Conservation (phyloP, 2,888 invertebrate genomes). For the Odontothrips loti region DNA sequence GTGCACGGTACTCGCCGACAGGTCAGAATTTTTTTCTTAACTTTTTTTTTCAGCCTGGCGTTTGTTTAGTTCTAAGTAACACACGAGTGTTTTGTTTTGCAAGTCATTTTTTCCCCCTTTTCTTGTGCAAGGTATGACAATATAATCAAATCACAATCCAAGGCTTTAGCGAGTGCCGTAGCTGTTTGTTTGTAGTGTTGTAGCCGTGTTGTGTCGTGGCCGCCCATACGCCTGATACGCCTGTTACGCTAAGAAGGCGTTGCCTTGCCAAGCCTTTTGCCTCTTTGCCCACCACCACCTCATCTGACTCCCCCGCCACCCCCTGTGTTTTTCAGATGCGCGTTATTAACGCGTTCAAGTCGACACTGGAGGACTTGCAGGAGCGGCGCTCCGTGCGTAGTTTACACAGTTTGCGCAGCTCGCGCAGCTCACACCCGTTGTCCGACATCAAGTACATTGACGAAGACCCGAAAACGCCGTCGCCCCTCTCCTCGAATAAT, state of each 20-base stretch:
- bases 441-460: slow-evolving; percentile 82
- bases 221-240: slow-evolving; percentile 19
- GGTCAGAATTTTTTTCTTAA: slow-evolving; percentile 25
- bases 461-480: slow-evolving; percentile 58
- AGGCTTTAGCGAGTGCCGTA: slow-evolving; percentile 21
- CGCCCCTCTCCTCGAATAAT: slow-evolving; percentile 44
- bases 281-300: slow-evolving; percentile 12
- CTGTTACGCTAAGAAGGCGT: slow-evolving; percentile 32
- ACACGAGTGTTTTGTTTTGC: not conserved
- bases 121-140: slow-evolving; percentile 19
- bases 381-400: slow-evolving; percentile 98
- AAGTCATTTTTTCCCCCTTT: slow-evolving; percentile 1
- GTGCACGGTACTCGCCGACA: slow-evolving; percentile 18
- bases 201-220: slow-evolving; percentile 24
- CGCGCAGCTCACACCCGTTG: slow-evolving; percentile 69
- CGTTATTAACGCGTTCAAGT: slow-evolving; percentile 99
- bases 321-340: slow-evolving; percentile 84
- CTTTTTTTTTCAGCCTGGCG: slow-evolving; percentile 33
- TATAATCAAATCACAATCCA: slow-evolving; percentile 11
- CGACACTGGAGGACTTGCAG: slow-evolving; percentile 98
- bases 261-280: slow-evolving; percentile 15
- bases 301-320: slow-evolving; percentile 21
- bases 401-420: slow-evolving; percentile 87
- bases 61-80: slow-evolving; percentile 29
- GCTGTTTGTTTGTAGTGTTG: slow-evolving; percentile 12